These are phyloP conservation scores for Xenopus borealis DNA, from an alignment of 2,113 vertebrate species.

Conservation along the genomic window DNA sequence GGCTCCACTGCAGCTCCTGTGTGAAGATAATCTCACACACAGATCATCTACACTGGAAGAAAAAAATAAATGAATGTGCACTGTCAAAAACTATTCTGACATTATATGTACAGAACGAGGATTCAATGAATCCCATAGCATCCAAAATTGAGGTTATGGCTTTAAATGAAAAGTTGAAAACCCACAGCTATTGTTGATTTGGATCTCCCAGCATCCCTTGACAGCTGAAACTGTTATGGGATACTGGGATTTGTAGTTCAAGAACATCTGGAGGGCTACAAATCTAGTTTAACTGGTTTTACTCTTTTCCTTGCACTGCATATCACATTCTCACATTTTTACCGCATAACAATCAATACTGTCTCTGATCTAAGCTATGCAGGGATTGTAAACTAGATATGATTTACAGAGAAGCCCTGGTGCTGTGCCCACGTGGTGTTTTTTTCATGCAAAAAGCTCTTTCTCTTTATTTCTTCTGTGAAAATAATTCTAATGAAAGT, in stretches of 20 bases:
- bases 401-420: not conserved
- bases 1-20: too few relatives aligned
- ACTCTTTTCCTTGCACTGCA: not conserved
- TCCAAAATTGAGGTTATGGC: too few relatives aligned
- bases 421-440: not conserved
- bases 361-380: not conserved
- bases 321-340: not conserved
- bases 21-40: too few relatives aligned
- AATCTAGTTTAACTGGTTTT: not conserved
- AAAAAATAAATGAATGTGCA: too few relatives aligned
- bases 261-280: not conserved
- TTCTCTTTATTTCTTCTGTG: not conserved
- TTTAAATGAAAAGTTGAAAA: too few relatives aligned
- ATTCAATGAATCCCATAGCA: too few relatives aligned
- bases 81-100: too few relatives aligned
- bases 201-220: not conserved
- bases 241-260: not conserved
- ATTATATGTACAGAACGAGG: too few relatives aligned
- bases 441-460: not conserved
- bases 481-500: not conserved
- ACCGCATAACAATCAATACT: constrained; percentile 1
- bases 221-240: not conserved
- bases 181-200: too few relatives aligned
- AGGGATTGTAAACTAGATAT: not conserved
- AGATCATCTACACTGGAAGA: too few relatives aligned